Base-by-base conservation (phyloP, 2,888 invertebrate species). In the Alviniconcha strummeri region DNA sequence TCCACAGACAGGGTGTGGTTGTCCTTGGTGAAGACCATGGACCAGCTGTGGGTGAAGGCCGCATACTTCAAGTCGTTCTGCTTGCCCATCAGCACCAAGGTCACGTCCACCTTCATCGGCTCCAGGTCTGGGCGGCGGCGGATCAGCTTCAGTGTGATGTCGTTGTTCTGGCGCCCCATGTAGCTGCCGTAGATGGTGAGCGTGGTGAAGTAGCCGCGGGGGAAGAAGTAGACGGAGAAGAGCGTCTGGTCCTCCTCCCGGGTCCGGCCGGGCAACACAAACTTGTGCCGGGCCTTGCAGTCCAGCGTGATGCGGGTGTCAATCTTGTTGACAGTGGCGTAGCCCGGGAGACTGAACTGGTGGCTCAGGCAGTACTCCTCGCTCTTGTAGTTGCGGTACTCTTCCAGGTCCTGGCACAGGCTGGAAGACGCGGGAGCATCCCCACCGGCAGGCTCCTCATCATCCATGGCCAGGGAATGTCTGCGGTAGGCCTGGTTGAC, bases 171-270 rank as follows among this genome's bases (percentile, higher is more conserved):
- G 56, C 89, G 85, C 36, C 90, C 90, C 80, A 90, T 88, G 85
- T 90, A 90, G 60, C 88, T 89, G 9, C 90, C 89, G 80, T 92
- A 92, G 84, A 91, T 84, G n/a, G 89, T 88, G 75, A 90, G 89
- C 1, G 90, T 89, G 52, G 88, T 89, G 84, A 88, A 91, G 80
- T 88, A 89, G 56, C 91, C 91, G 81, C 89, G 90, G 0, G 91
- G 91, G 85, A 88, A 92, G 80, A 92, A 90, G 52, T 87, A 84
- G 4, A 89, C 87, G 9, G 85, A 85, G 57, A 86, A 86, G 69
- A 81, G 80, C 15, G 85, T 76, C 75, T n/a, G n/a, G 64, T 82
- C 82, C 11, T 77, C 77, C 64, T 36, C 17, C 56, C 54, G 55
- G 17, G 64, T 77, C 4, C 77, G 82, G 3, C 56, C 67, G 8